A percentile compares a stretch with the other conserved stretches of the same genome.
Conservation (phyloP, 2,888 invertebrate genomes). For the Graphium colonna region DNA sequence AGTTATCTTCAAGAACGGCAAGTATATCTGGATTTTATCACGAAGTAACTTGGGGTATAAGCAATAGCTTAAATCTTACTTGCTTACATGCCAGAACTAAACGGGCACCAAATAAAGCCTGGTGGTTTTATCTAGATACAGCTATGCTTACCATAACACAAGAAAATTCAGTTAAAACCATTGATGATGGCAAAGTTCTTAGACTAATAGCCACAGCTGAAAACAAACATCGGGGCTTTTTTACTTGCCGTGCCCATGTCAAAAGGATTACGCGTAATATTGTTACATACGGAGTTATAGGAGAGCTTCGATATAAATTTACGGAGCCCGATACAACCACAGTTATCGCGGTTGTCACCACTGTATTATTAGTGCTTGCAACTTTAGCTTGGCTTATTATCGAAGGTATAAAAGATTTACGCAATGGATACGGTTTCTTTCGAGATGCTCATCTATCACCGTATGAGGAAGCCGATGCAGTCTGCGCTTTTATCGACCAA, state of each 20-base stretch:
- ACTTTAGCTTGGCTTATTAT: slow-evolving; percentile 57
- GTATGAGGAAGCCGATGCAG: slow-evolving; percentile 59
- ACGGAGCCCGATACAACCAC: slow-evolving; percentile 54
- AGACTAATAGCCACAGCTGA: slow-evolving; percentile 51
- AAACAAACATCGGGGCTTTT: slow-evolving; percentile 60
- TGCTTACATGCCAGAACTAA: slow-evolving; percentile 55
- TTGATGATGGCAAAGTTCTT: slow-evolving; percentile 58
- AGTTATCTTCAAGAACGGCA: slow-evolving; percentile 62
- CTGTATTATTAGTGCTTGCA: slow-evolving; percentile 49
- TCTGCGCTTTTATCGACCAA: slow-evolving; percentile 60
- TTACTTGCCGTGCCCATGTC: slow-evolving; percentile 59
- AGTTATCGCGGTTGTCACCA: slow-evolving; percentile 53
- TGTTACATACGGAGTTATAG: slow-evolving; percentile 66
- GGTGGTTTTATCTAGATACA: slow-evolving; percentile 61
- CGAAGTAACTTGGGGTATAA: slow-evolving; percentile 62
- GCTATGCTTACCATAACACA: slow-evolving; percentile 35
- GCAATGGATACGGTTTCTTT: slow-evolving; percentile 64
- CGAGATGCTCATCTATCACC: slow-evolving; percentile 60
- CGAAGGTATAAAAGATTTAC: slow-evolving; percentile 62
- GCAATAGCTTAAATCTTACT: slow-evolving; percentile 59
- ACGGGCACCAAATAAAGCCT: slow-evolving; percentile 44
- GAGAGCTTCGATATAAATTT: slow-evolving; percentile 49
- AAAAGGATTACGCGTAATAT: slow-evolving; percentile 54
- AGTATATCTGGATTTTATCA: slow-evolving; percentile 67
- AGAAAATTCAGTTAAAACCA: slow-evolving; percentile 43